Conservation (phyloP, 2,888 invertebrate species). For the Brenthis hecate region DNA sequence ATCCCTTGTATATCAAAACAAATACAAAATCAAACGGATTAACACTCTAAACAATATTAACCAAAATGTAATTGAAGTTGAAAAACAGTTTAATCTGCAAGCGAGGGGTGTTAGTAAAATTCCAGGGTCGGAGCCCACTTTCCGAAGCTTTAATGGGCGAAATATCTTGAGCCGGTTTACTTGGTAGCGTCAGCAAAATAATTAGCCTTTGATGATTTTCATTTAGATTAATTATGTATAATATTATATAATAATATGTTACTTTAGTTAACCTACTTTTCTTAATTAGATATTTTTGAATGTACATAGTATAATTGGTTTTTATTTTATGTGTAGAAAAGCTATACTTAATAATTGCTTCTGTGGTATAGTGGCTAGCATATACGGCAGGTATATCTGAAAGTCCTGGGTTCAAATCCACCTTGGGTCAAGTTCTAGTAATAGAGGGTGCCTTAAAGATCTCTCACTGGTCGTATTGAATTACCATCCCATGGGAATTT, state of each 20-base stretch:
- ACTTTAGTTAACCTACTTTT: not conserved
- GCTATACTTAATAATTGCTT: too few species aligned
- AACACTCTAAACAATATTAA: conserved; percentile 27
- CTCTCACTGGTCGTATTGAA: too few species aligned
- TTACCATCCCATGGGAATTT: not conserved
- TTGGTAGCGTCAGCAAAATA: conserved; percentile 55
- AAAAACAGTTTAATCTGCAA: conserved; percentile 38
- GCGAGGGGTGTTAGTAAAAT: conserved; percentile 58
- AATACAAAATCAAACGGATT: conserved; percentile 11
- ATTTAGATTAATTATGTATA: too few species aligned
- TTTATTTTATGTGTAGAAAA: too few species aligned
- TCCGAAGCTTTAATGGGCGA: conserved; percentile 78
- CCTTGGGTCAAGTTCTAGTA: too few species aligned
- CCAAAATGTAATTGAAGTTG: conserved; percentile 34
- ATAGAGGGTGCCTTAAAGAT: too few species aligned
- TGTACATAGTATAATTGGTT: too few species aligned
- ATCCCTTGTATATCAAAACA: not conserved
- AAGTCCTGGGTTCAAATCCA: too few species aligned
- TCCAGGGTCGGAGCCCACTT: conserved; percentile 58
- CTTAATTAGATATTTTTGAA: not conserved
- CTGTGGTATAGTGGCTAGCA: too few species aligned
- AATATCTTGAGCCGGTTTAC: conserved; percentile 78
- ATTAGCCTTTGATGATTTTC: not conserved
- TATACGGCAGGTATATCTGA: too few species aligned
- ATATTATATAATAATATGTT: not conserved